These are phyloP conservation scores for Pseudonaja textilis DNA, from an alignment of 2,113 vertebrate species.

Conservation along the genomic window DNA sequence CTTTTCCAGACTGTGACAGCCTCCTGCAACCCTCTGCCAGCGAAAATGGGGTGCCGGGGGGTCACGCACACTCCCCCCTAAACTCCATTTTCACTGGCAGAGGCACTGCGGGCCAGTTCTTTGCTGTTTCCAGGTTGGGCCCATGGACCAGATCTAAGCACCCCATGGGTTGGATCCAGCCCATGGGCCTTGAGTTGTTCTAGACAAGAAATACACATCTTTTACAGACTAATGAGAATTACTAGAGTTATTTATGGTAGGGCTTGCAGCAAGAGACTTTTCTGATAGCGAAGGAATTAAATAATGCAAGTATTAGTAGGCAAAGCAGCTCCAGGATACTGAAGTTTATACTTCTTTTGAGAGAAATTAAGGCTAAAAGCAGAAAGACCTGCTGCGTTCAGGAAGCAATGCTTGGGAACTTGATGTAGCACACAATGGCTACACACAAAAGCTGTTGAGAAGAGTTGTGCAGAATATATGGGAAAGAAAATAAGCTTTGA, in stretches of 20 bases:
- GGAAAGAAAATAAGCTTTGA: fast-evolving
- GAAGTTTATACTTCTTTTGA: background rate
- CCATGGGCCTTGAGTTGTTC: no score
- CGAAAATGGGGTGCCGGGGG: no score
- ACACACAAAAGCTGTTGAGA: background rate
- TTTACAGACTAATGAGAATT: background rate
- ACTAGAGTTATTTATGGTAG: constrained; percentile 24
- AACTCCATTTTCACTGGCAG: no score
- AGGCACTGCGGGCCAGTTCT: no score
- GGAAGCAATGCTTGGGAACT: background rate
- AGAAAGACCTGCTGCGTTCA: background rate
- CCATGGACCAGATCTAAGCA: no score
- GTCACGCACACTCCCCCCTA: no score
- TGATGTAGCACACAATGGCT: background rate
- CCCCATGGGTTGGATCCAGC: no score
- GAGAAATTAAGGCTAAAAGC: constrained; percentile 52
- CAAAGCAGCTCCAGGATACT: constrained; percentile 6
- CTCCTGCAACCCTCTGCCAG: no score
- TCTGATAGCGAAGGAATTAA: background rate
- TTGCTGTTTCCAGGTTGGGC: no score
- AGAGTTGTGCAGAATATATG: constrained; percentile 1
- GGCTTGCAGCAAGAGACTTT: background rate
- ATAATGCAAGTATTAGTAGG: background rate
- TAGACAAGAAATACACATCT: background rate
- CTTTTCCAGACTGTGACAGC: background rate